Percentiles rank a stretch among this genome's conserved stretches.
These are phyloP conservation scores for Columbina picui DNA, from an alignment of 2,113 vertebrate species.

Conservation along the genomic window DNA sequence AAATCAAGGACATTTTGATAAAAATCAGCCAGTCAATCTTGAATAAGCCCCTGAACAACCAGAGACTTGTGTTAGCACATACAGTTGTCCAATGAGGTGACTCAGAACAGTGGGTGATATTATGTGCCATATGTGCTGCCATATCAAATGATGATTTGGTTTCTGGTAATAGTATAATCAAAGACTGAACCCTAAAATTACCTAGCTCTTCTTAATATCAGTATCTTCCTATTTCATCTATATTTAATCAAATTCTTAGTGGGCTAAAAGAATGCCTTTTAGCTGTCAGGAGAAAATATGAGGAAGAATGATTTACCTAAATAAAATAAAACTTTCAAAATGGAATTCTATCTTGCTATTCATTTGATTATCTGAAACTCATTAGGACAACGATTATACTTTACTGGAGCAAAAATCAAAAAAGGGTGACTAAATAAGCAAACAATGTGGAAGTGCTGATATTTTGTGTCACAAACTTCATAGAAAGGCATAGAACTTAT, in stretches of 20 bases:
- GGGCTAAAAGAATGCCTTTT: neutral
- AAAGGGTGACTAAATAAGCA: neutral
- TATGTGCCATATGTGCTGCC: conserved; percentile 72
- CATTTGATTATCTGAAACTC: neutral
- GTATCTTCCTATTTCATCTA: conserved; percentile 47
- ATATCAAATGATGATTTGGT: conserved; percentile 55
- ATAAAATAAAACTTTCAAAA: neutral
- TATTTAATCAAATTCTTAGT: conserved; percentile 46
- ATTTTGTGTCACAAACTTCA: neutral
- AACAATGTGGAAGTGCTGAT: neutral
- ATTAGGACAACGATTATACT: neutral
- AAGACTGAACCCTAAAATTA: conserved; percentile 60
- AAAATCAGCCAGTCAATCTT: conserved; percentile 38
- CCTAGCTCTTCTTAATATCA: conserved; percentile 56
- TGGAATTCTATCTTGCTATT: neutral
- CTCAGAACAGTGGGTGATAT: conserved; percentile 72
- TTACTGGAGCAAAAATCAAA: neutral
- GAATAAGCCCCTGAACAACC: conserved; percentile 22
- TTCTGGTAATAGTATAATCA: conserved; percentile 61
- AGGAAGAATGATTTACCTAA: neutral
- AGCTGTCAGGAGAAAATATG: neutral
- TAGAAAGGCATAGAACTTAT: neutral
- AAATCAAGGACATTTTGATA: conserved; percentile 47
- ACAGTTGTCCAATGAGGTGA: conserved; percentile 74
- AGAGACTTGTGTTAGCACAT: conserved; percentile 70